Base-by-base conservation (phyloP, 2,888 invertebrate genomes). In the Aromia moschata region DNA sequence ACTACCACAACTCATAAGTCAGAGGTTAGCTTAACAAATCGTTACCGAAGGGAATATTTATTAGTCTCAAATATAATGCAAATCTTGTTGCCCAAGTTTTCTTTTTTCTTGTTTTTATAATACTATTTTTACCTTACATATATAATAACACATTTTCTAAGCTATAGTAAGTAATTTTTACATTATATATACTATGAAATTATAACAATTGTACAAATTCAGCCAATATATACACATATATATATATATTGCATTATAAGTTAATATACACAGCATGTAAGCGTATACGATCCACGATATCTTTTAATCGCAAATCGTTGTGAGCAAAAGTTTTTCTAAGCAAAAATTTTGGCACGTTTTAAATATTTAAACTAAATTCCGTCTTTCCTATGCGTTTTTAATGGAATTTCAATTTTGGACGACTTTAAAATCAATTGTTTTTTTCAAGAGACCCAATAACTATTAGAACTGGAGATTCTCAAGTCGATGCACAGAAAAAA, bases 171-270 rank as follows among this genome's bases (percentile, higher is more conserved):
- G 73, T 75, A 72, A 41, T 60, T 69, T 70, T 67, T 70, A 67
- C 67, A 72, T 69, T 68, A 72, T 77, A 80, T 80, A 81, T 79
- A 77, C 79, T 80, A 80, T 81, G 79, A 81, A 81, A 80, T 79
- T 74, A 80, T 80, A 81, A 81, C 80, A 81, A 79, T 80, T 81
- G 80, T 81, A 81, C 81, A 80, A 69, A 73, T 77, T 79, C 79
- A 79, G 79, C 79, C 78, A 75, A 79, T 79, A 80, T 78, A 79
- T 77, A 80, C 76, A 79, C 73, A 73, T 70, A 70, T 72, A 77
- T 78, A 76, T 71, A 72, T 75, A 78, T 79, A 81, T 81, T 80
- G 80, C 80, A 79, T 79, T 77, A 76, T 77, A 76, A 77, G 73
- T 74, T 73, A 74, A 77, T 79, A 80, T 79, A 80, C 81, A 81